Base-by-base conservation (phyloP, 1,140 invertebrate genomes). In the Tetragonula clypearis region DNA sequence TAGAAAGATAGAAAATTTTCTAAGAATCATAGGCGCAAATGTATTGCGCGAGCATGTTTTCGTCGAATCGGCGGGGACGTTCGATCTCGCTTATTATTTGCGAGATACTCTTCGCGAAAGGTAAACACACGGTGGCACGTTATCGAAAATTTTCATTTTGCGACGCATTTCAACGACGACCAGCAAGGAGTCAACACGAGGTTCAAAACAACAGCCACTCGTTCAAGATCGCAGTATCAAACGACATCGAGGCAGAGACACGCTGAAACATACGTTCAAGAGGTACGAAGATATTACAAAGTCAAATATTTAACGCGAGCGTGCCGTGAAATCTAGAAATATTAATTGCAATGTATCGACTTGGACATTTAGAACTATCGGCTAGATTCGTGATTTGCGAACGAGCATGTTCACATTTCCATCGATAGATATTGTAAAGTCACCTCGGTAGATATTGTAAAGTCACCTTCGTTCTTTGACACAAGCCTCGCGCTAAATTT, bases 61-160 rank as follows among this genome's bases (percentile, higher is more conserved):
- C 19, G 21, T 79, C 62, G 62, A 62, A 79, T 68, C 21, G 19
- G 60, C 60, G 35, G 35, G 75, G 65, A 62, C 53, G 73, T 75
- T 75, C 53, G 49, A 23, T 19, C 66, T 84, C 77, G 66, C 72
- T 84, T 71, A 71, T 83, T 87, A 84, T 87, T 87, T 73, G 82
- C 72, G 65, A 82, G 86, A 85, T 87, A 88, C 86, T 81, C 77
- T 26, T 53, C 9, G 26, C 81, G 81, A 82, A 83, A 83, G 49
- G 77, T 66, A 77, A 80, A 78, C 77, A 82, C 53, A 72, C 58
- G 62, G 17, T 65, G 49, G 69, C 73, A 87, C 41, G 68, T 62
- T n/a, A 21, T 60, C 49, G 60, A 84, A 30, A 88, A 88, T 84
- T 88, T 77, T 65, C 17, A 84, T 75, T 56, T 82, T 65, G 79